These are phyloP conservation scores for Pterophyllum scalare DNA, from an alignment of 2,113 vertebrate genomes.

Conservation along the genomic window DNA sequence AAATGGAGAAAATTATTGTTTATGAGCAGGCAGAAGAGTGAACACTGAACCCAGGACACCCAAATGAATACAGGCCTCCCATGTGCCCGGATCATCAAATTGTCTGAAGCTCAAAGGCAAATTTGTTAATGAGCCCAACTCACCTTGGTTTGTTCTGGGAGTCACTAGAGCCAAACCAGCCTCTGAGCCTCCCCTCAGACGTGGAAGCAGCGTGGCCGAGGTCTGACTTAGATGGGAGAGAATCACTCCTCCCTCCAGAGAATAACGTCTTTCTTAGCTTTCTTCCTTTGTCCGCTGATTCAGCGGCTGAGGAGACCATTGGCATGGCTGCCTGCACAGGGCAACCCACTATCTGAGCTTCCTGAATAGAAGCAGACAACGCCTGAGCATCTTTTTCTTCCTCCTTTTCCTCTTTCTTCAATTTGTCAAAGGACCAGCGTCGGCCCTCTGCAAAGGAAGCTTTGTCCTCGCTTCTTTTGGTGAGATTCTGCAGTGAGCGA, in stretches of 20 bases:
- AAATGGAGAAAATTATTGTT: constrained; percentile 48
- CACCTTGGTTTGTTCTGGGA: constrained; percentile 93
- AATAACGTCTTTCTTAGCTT: constrained; percentile 85
- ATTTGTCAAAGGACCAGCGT: constrained; percentile 80
- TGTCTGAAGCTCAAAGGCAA: not conserved
- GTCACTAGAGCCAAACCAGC: constrained; percentile 90
- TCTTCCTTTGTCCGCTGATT: constrained; percentile 77
- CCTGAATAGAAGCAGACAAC: constrained; percentile 48
- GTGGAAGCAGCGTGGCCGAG: constrained; percentile 60
- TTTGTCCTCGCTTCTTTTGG: constrained; percentile 80
- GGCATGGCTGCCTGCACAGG: constrained; percentile 65
- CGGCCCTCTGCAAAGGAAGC: constrained; percentile 55
- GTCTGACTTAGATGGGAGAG: constrained; percentile 78
- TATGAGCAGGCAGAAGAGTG: constrained; percentile 44
- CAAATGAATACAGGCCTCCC: constrained; percentile 28
- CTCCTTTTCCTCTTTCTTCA: constrained; percentile 77
- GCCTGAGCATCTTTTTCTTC: constrained; percentile 69
- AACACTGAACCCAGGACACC: constrained; percentile 34
- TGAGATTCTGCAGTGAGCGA: constrained; percentile 81
- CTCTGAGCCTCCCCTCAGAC: constrained; percentile 83
- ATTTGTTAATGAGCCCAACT: constrained; percentile 64
- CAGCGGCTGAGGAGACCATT: constrained; percentile 17
- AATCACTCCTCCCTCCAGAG: constrained; percentile 82
- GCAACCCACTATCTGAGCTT: constrained; percentile 66
- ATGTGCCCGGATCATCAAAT: constrained; percentile 7